These are phyloP conservation scores for Trissoscelio sp. DNA, from an alignment of 2,888 invertebrate genomes.

Conservation along the genomic window DNA sequence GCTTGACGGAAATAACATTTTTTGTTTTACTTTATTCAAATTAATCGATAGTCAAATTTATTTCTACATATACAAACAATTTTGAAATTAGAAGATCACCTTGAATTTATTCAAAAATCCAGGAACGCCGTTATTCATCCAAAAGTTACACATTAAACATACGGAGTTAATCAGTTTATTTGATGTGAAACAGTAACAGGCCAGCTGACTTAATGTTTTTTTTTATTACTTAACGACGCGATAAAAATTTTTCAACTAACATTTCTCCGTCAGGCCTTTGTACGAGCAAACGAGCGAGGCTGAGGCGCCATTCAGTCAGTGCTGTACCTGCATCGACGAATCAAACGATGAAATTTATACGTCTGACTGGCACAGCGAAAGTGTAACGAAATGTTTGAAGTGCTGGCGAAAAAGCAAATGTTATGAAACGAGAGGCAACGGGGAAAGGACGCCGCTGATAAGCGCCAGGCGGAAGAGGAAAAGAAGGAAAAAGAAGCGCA, in stretches of 20 bases:
- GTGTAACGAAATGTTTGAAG: slow-evolving; percentile 56
- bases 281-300: slow-evolving; percentile 47
- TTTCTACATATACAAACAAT: too few species aligned
- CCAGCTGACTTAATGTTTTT: slow-evolving; percentile 22
- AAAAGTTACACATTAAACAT: neutral
- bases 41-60: too few species aligned
- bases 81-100: too few species aligned
- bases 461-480: slow-evolving; percentile 38
- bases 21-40: too few species aligned
- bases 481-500: slow-evolving; percentile 41
- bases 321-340: slow-evolving; percentile 61
- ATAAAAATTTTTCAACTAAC: slow-evolving; percentile 32
- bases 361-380: slow-evolving; percentile 54
- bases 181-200: slow-evolving; percentile 4
- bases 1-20: too few species aligned
- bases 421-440: slow-evolving; percentile 28
- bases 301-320: slow-evolving; percentile 51
- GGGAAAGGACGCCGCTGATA: slow-evolving; percentile 38
- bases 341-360: slow-evolving; percentile 56
- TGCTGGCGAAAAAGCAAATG: slow-evolving; percentile 55
- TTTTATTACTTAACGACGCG: slow-evolving; percentile 35
- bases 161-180: slow-evolving; percentile 24
- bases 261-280: slow-evolving; percentile 25
- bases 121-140: too few species aligned
- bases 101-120: too few species aligned